These are phyloP conservation scores for Liopterus haemorrhoidalis DNA, from an alignment of 2,888 invertebrate genomes.

Conservation along the genomic window DNA sequence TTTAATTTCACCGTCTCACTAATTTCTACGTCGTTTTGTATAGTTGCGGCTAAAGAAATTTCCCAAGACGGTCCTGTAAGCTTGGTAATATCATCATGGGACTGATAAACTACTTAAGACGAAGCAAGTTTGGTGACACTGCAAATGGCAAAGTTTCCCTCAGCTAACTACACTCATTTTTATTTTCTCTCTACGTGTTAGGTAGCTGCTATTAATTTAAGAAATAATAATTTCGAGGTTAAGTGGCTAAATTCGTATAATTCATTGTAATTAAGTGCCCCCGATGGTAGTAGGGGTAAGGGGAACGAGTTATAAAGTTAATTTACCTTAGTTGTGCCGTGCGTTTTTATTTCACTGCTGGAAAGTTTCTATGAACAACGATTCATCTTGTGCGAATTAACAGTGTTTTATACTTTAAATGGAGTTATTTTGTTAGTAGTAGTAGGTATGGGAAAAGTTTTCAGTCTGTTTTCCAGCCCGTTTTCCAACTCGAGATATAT, in stretches of 20 bases:
- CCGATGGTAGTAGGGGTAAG: no score
- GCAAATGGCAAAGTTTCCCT: conserved; percentile 21
- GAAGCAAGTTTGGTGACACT: conserved; percentile 8
- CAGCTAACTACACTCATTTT: conserved; percentile 8
- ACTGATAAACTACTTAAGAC: conserved; percentile 18
- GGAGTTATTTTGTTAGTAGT: no score
- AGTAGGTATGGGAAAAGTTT: no score
- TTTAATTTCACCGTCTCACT: no score
- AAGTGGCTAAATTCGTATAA: conserved; percentile 21
- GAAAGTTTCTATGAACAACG: conserved; percentile 17
- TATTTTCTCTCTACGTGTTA: conserved; percentile 19
- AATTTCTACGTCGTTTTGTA: no score
- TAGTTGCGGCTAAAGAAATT: no score
- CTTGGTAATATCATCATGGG: conserved; percentile 13
- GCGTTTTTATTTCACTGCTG: conserved; percentile 15
- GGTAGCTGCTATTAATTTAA: conserved; percentile 23
- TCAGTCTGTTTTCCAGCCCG: no score
- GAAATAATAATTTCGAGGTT: conserved; percentile 22
- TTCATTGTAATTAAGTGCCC: conserved; percentile 22
- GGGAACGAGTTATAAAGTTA: conserved; percentile 16
- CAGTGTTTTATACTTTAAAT: no score
- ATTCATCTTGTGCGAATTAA: conserved; percentile 13
- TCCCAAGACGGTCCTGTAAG: no score
- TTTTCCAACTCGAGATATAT: no score
- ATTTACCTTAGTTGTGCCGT: conserved; percentile 17